A percentile compares a stretch with the other conserved stretches of the same genome.
Conservation (phyloP, 2,113 vertebrate species). For the Charadrius vociferus region DNA sequence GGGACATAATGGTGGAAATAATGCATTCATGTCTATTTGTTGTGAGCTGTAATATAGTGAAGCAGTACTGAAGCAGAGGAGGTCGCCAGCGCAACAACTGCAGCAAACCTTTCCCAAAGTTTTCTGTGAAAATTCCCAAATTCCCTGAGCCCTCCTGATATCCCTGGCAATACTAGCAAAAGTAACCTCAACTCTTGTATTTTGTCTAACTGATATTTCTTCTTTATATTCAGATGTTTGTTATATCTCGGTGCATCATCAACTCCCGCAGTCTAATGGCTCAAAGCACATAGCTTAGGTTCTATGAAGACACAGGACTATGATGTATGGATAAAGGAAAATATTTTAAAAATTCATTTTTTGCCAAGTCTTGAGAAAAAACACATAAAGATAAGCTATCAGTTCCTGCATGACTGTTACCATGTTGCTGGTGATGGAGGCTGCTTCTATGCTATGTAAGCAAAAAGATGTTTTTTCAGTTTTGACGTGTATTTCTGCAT, state of each 20-base stretch:
- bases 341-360: fast-evolving
- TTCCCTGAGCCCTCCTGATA: background rate
- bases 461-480: background rate
- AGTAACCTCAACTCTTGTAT: fast-evolving
- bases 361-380: background rate
- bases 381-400: background rate
- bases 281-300: fast-evolving
- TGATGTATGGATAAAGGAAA: background rate
- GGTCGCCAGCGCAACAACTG: background rate
- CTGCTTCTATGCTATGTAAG: background rate
- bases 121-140: background rate
- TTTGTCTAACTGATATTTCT: background rate
- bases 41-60: background rate
- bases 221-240: background rate
- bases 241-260: background rate
- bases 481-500: background rate
- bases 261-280: fast-evolving
- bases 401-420: background rate
- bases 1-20: background rate
- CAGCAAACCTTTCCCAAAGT: background rate
- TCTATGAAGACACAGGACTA: background rate
- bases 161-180: background rate
- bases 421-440: fast-evolving
- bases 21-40: fast-evolving
- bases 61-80: background rate